Evolutionary conservation across 2,113 vertebrate species (phyloP), one percentile per base, ranked within the genome.

Genomic region (Python bivittatus): DNA sequence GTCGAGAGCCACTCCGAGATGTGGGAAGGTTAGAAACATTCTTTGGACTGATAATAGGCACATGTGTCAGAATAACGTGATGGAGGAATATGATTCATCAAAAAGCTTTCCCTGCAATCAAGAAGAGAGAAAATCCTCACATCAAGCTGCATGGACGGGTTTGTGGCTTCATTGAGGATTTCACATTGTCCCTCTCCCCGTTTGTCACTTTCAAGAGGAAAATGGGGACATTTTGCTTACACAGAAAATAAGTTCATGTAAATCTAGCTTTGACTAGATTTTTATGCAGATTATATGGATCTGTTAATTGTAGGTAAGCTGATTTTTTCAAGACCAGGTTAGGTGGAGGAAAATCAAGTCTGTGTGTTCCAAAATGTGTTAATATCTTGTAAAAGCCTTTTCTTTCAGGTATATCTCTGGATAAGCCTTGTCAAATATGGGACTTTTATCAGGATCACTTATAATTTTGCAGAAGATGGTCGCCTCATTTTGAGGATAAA

Each of bases 11-110:
- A 58, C 98, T 98, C 97, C 98, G 99, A 96, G 99, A 99, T 96
- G 98, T 98, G 99, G 99, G 99, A 99, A 99, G 99, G 99, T 99
- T 99, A 99, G 99, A 99, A 99, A 98, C 97, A 97, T 98, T 99
- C 98, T 98, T 99, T 99, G 98, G 98, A 99, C 98, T 98, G 98
- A 98, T 98, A 98, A 95, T 98, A 98, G 97, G 98, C 98, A 97
- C 98, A 97, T 98, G 97, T 98, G 93, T 98, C 97, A 98, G 98
- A 97, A 98, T 98, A 98, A 98, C 98, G 94, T 98, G 98, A 98
- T 96, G 98, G 98, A 98, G 98, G 98, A 98, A 97, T 98, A 89
- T 97, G 97, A 98, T 98, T 98, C 98, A 97, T 97, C 98, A 98
- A 96, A 92, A 97, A 98, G 96, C 97, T 97, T 98, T 97, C 96